These are phyloP conservation scores for Malthinus seriepunctatus DNA, from an alignment of 2,888 invertebrate species.

Conservation along the genomic window DNA sequence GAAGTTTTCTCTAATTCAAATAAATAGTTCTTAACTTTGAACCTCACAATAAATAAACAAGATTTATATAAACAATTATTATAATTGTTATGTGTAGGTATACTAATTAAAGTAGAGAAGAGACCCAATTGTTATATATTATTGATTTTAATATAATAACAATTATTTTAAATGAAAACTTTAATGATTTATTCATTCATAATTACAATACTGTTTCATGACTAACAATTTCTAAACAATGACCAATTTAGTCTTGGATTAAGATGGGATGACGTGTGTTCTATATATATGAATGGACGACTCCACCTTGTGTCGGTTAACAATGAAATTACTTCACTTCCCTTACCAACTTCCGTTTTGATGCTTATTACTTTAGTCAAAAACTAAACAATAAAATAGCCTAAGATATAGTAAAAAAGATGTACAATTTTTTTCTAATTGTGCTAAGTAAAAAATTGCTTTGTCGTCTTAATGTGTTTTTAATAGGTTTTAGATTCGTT, in stretches of 20 bases:
- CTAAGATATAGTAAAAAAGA: neutral
- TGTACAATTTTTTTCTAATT: too few relatives aligned
- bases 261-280: constrained; percentile 39
- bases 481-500: too few relatives aligned
- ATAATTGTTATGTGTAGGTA: too few relatives aligned
- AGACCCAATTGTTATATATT: too few relatives aligned
- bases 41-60: too few relatives aligned
- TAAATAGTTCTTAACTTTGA: too few relatives aligned
- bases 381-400: constrained; percentile 2
- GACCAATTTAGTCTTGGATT: constrained; percentile 32
- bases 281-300: constrained; percentile 40
- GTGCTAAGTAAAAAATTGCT: too few relatives aligned
- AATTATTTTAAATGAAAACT: constrained; percentile 1
- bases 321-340: constrained; percentile 47
- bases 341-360: constrained; percentile 43
- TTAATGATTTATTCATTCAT: constrained; percentile 14
- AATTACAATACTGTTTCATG: constrained; percentile 22
- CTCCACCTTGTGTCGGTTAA: constrained; percentile 42
- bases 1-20: too few relatives aligned
- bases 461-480: too few relatives aligned
- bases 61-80: too few relatives aligned
- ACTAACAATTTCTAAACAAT: constrained; percentile 33
- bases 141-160: neutral
- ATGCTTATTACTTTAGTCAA: constrained; percentile 15
- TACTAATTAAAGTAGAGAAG: too few relatives aligned